Evolutionary conservation across 2,113 vertebrate species (phyloP), one percentile per base, ranked within the genome.

Genomic region (Cyanoliseus patagonus): DNA sequence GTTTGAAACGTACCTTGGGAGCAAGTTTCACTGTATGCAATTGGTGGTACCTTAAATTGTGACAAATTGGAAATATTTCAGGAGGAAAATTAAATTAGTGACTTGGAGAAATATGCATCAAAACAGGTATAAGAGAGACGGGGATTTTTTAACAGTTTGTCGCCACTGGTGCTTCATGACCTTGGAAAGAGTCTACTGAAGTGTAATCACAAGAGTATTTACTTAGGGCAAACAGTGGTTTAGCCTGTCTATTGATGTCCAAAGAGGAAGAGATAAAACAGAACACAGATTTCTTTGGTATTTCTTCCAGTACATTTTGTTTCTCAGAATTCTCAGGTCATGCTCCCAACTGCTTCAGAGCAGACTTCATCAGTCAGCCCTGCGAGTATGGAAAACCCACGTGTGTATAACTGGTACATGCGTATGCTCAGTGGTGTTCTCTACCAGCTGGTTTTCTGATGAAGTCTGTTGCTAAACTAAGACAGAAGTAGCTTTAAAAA

Each of bases 101-200:
- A 47, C 51, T 86, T 0, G 0, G 18, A 92, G 47, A 59, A 53
- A 74, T 33, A 25, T 3, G 8, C 0, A 1, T 74, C 55, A 33
- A 67, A 90, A 74, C 31, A 74, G 31, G 28, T 67, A 13, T 49
- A 46, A 83, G 68, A 73, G 53, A 49, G 44, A 12, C 7, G 31
- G 28, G 59, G n/a, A 61, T 76, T 92, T 94, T 49, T 51, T 63
- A 75, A 55, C 31, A 46, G 20, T 80, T 86, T 86, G 59, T 84
- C 86, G 78, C 55, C 69, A 2, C 1, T 67, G 53, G 23, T 41
- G 90, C 57, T 74, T 46, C 0, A 1, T 80, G 76, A 75, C 83
- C 83, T 93, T 78, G 53, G 53, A 55, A 53, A 39, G 55, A 70
- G 15, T 66, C 44, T 37, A 39, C 42, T 24, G 27, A 80, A 63